Percentiles rank a stretch among this genome's conserved stretches.
phyloP scores from a whole-genome alignment of 1,140 invertebrate genomes.

The Temnothorax longispinosus region DNA sequence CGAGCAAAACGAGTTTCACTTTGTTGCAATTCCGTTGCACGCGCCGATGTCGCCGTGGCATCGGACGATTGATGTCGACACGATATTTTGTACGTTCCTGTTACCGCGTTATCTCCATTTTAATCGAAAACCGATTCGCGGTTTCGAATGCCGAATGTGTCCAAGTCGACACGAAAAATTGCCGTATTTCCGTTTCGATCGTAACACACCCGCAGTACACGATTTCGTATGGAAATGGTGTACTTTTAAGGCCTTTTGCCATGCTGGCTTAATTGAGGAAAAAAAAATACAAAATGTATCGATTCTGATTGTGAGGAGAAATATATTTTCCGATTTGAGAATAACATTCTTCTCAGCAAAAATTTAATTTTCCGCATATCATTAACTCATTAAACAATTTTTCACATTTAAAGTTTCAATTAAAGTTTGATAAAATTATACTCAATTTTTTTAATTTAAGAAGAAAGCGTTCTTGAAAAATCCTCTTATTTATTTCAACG shows the following conservation, averaged over 20 bases:
- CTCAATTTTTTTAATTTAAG: not conserved
- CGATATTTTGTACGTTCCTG: constrained; percentile 53
- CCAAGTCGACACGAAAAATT: constrained; percentile 38
- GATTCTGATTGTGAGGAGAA: not conserved
- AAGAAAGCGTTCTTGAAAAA: not conserved
- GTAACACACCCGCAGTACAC: constrained; percentile 32
- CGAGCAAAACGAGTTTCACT: constrained; percentile 47
- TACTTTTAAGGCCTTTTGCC: constrained; percentile 8
- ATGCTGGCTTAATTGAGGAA: constrained; percentile 42
- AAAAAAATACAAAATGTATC: not conserved
- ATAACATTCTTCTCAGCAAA: not conserved
- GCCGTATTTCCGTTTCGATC: constrained; percentile 26
- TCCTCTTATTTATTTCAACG: not conserved
- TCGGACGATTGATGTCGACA: constrained; percentile 50
- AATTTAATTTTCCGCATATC: not conserved
- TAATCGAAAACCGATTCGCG: constrained; percentile 55
- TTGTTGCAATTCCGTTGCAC: constrained; percentile 47
- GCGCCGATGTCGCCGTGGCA: constrained; percentile 35
- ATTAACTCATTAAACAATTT: not conserved
- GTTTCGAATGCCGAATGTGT: constrained; percentile 41
- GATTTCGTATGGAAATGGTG: constrained; percentile 27
- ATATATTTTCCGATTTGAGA: not conserved
- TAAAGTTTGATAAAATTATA: constrained; percentile 4
- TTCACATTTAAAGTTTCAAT: not conserved
- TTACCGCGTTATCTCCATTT: constrained; percentile 55